Conservation (phyloP, 2,797 vertebrate genomes). For the Tolypeutes matacus region DNA sequence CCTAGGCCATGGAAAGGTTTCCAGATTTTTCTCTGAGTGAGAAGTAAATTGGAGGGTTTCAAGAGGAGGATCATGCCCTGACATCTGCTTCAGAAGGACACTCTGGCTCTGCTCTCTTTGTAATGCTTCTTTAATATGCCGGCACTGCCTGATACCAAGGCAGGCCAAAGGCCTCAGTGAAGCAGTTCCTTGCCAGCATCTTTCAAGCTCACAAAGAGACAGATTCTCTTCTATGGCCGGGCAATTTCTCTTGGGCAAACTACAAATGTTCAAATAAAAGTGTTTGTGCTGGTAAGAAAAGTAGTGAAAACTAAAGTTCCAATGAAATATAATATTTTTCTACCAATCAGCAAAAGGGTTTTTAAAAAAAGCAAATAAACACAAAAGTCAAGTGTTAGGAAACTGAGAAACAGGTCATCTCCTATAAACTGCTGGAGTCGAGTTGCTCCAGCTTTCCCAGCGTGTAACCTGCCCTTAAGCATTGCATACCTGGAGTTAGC, state of each 20-base stretch:
- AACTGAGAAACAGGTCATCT: not conserved
- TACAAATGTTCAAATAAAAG: not conserved
- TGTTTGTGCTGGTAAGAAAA: not conserved
- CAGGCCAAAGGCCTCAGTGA: accelerated
- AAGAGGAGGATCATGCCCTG: not conserved
- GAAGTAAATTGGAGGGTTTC: not conserved
- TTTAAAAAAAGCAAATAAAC: too few relatives aligned
- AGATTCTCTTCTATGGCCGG: not conserved
- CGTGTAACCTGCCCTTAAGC: not conserved
- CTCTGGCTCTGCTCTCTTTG: not conserved
- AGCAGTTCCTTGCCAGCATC: not conserved
- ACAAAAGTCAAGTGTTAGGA: not conserved
- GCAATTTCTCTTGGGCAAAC: not conserved
- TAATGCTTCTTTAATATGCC: not conserved
- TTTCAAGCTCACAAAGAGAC: not conserved
- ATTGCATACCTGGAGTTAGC: not conserved
- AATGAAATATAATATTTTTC: not conserved
- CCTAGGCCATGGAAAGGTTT: not conserved
- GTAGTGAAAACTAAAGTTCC: not conserved
- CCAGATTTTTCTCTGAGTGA: not conserved
- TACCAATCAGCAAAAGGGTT: not conserved
- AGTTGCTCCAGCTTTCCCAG: not conserved
- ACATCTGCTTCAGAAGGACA: not conserved
- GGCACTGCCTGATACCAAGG: too few relatives aligned
- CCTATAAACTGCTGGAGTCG: not conserved